These are phyloP conservation scores for Megalops cyprinoides DNA, from an alignment of 2,797 vertebrate species.

Conservation along the genomic window DNA sequence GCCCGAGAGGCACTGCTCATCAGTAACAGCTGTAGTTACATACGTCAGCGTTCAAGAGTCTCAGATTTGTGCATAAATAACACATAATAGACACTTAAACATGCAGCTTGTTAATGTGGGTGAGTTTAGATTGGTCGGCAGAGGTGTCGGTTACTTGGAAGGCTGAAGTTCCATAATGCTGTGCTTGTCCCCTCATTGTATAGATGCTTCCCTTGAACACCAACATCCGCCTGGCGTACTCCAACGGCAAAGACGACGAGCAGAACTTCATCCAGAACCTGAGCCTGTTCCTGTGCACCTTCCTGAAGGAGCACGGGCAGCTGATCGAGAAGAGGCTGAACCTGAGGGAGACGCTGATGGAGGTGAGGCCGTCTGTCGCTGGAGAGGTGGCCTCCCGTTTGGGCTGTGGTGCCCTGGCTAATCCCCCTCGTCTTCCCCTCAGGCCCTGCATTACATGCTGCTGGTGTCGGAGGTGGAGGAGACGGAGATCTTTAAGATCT, in stretches of 20 bases:
- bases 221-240: constrained; percentile 91
- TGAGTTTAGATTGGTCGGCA: too few relatives aligned
- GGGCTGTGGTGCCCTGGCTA: neutral
- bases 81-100: too few relatives aligned
- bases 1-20: too few relatives aligned
- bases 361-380: constrained; percentile 71
- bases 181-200: neutral
- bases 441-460: constrained; percentile 93
- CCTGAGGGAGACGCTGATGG: constrained; percentile 94
- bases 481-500: constrained; percentile 98
- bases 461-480: constrained; percentile 96
- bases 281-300: constrained; percentile 96
- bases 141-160: too few relatives aligned
- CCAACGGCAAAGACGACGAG: constrained; percentile 96
- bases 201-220: constrained; percentile 98
- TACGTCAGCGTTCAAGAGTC: too few relatives aligned
- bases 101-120: too few relatives aligned
- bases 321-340: constrained; percentile 92
- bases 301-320: constrained; percentile 95
- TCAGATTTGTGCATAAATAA: too few relatives aligned
- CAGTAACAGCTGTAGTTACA: too few relatives aligned
- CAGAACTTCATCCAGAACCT: constrained; percentile 99
- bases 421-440: neutral
- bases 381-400: neutral
- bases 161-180: too few relatives aligned